Base-by-base conservation (phyloP, 2,888 invertebrate genomes). In the Busseola fusca region DNA sequence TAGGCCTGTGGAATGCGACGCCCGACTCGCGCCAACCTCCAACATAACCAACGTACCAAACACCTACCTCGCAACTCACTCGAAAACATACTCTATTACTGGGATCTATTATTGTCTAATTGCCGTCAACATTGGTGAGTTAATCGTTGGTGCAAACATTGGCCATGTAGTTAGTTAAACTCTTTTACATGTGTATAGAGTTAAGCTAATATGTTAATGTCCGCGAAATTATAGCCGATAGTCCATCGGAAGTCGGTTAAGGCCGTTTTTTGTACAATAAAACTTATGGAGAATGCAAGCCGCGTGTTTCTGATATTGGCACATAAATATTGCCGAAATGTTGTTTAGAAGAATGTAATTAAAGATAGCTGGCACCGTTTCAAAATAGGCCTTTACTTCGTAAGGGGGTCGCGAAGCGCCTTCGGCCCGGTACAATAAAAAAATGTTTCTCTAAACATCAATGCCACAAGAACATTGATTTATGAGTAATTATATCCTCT, bases 191-290 rank as follows among this genome's bases (percentile, higher is more conserved):
- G 80, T 70, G 73, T 75, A 80, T 80, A 75, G 62, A 83, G 81
- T 83, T 86, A 88, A 87, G 89, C 64, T 82, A 78, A 84, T 88
- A 82, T 86, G 77, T 77, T 78, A 83, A 88, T 87, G 87, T 78
- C 80, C 84, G 88, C 87, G 83, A 88, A 86, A 88, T 90, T 87
- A 87, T 84, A 86, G 78, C 78, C 77, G 74, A 78, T 79, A 78
- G 62, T 76, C 78, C 67, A 83, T 81, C 76, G 81, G 82, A 87
- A 86, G 87, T 88, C 83, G 86, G 88, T 87, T 86, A 88, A 88
- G 89, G 88, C 76, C 83, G 69, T 73, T 79, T 79, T 82, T 84
- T 78, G 75, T 80, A 70, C 60, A 75, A 73, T 76, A 74, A 75
- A 74, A 72, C 37, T n/a, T 71, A 60, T 69, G 75, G 60, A 65